These are phyloP conservation scores for Coleophora flavipennella DNA, from an alignment of 2,888 invertebrate species.

Conservation along the genomic window DNA sequence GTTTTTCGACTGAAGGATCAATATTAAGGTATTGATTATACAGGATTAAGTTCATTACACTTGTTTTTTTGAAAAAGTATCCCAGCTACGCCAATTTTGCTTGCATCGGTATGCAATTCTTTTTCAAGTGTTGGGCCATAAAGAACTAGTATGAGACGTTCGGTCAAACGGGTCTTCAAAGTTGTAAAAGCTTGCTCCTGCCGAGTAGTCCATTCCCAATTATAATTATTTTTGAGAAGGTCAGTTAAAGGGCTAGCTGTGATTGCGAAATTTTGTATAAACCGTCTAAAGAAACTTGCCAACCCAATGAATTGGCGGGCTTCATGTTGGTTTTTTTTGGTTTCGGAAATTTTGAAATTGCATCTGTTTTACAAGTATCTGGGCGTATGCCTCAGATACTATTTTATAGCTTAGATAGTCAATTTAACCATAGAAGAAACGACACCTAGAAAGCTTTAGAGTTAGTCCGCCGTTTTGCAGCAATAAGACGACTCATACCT, in stretches of 20 bases:
- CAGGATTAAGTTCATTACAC: conserved; percentile 1
- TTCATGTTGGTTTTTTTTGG: conserved; percentile 16
- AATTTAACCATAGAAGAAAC: conserved; percentile 15
- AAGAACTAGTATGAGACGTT: conserved; percentile 19
- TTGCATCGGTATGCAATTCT: conserved; percentile 30
- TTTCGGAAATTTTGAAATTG: conserved; percentile 16
- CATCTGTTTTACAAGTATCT: conserved; percentile 16
- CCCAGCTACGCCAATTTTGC: conserved; percentile 21
- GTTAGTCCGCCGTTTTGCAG: conserved; percentile 6
- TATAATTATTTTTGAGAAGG: conserved; percentile 10
- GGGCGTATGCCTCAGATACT: conserved; percentile 15
- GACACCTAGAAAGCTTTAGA: conserved; percentile 16
- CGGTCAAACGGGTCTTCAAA: neutral
- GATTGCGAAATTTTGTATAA: conserved; percentile 18
- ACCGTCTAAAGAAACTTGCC: conserved; percentile 21
- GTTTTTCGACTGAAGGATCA: conserved; percentile 12
- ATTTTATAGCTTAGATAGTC: conserved; percentile 21
- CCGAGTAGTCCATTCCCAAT: neutral
- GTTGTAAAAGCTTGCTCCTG: neutral
- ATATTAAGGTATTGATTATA: too few species aligned
- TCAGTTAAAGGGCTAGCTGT: conserved; percentile 19
- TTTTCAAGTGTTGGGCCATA: conserved; percentile 16
- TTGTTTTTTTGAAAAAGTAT: conserved; percentile 22
- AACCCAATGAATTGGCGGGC: conserved; percentile 21
- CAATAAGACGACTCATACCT: conserved; percentile 5